phyloP scores from a whole-genome alignment of 2,797 vertebrate genomes.

The Lacerta bilineata region DNA sequence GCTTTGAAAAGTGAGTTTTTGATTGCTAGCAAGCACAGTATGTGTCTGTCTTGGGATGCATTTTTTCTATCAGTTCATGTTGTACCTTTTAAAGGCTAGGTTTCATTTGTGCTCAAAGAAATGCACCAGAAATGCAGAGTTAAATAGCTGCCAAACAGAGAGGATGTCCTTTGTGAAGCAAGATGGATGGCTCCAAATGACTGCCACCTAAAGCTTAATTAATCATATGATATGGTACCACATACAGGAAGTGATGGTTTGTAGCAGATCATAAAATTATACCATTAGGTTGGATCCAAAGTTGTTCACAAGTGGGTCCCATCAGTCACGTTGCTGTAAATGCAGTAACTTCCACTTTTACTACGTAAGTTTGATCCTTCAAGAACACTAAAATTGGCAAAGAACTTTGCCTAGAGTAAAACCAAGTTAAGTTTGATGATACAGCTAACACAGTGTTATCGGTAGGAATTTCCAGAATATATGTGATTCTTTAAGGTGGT shows the following conservation, averaged over 20 bases:
- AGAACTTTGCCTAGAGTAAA: not conserved
- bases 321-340: not conserved
- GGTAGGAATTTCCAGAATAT: too few relatives aligned
- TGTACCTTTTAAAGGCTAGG: conserved; percentile 26
- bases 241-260: not conserved
- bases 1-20: conserved; percentile 18
- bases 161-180: not conserved
- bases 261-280: not conserved
- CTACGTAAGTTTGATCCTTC: not conserved
- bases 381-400: not conserved
- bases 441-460: too few relatives aligned
- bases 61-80: not conserved
- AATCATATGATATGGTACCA: not conserved
- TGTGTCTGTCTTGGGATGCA: accelerated
- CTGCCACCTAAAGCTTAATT: not conserved
- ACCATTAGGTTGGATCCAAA: not conserved
- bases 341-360: not conserved
- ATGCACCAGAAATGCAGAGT: conserved; percentile 2
- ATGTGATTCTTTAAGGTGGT: too few relatives aligned
- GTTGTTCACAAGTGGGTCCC: not conserved
- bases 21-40: not conserved
- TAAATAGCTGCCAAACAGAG: not conserved
- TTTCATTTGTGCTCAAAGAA: conserved; percentile 8
- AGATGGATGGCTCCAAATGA: not conserved
- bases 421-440: too few relatives aligned